A percentile compares a stretch with the other conserved stretches of the same genome.
phyloP scores from a whole-genome alignment of 2,888 invertebrate species.

The Thumatha senex region DNA sequence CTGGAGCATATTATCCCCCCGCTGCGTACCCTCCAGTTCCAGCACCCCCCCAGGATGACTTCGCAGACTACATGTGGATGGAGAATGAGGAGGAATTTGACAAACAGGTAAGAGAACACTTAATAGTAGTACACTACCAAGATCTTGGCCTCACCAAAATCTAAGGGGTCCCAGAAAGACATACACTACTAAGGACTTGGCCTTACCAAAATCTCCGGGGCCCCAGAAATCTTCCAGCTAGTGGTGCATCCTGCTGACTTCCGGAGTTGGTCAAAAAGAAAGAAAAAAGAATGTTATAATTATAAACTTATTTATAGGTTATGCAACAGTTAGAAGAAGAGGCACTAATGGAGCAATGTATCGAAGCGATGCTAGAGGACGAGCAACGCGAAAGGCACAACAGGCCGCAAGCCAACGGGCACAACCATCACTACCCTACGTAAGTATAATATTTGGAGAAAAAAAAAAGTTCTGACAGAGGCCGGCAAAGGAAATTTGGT shows the following conservation, averaged over 20 bases:
- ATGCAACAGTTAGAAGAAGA: conserved; percentile 94
- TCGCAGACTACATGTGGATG: conserved; percentile 97
- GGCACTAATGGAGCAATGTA: conserved; percentile 93
- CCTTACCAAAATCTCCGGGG: no score
- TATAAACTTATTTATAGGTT: conserved; percentile 80
- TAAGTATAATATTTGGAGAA: conserved; percentile 46
- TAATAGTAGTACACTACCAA: no score
- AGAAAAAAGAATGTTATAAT: no score
- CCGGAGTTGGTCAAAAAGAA: no score
- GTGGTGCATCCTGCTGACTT: no score
- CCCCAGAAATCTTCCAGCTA: no score
- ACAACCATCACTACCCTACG: conserved; percentile 57
- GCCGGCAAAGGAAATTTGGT: no score
- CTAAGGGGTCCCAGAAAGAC: no score
- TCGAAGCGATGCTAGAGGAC: conserved; percentile 92
- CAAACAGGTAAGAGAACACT: conserved; percentile 90
- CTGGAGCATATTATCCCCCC: conserved; percentile 66
- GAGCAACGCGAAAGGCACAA: conserved; percentile 81
- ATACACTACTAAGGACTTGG: no score
- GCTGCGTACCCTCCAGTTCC: conserved; percentile 56
- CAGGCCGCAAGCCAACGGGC: conserved; percentile 51
- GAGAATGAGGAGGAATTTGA: conserved; percentile 97
- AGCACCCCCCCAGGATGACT: conserved; percentile 86
- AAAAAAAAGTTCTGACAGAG: no score
- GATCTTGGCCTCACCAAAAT: no score